Evolutionary conservation across 1,140 invertebrate species (phyloP), one percentile per base, ranked within the genome.

Genomic region (Pseudobourletiella spinata): DNA sequence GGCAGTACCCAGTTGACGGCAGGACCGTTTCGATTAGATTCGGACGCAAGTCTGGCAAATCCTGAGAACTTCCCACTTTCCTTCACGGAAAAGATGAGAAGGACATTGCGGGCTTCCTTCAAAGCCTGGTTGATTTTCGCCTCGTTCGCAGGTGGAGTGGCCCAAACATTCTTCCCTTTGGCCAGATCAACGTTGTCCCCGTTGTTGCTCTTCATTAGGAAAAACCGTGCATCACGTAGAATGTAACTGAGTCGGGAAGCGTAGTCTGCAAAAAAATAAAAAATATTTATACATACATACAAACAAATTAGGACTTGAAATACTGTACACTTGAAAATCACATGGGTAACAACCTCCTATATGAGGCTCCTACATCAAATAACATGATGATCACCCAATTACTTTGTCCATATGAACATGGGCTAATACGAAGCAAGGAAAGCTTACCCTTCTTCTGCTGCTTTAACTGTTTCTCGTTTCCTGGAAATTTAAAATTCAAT

Each of bases 151-250:
- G 92, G 93, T 57, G 95, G 82, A 4, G 95, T 98, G 11, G 94
- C 96, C 95, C 95, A 98, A 2, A 98, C 94, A 64, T 91, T 91
- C 80, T 91, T 95, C 0, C 85, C 86, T 78, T 98, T 98, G 1
- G 94, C 94, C 26, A 98, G 72, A 24, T 87, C 87, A 28, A 98
- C 87, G 78, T 98, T 98, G 76, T 98, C 95, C 63, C 88, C 87
- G 78, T 98, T 98, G 76, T 97, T 97, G 46, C 93, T 96, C 77
- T 98, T 98, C 65, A 98, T 96, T 24, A 98, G 83, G 78, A 97
- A 98, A 80, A 95, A 98, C 67, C 92, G 82, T 63, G 94, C 89
- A 76, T 95, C 91, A 69, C 91, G 82, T 75, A 97, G 96, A 54
- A 98, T 80, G 75, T 96, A 96, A 78, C 94, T 95, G 52, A 98